Conservation (phyloP, 2,888 invertebrate genomes). For the Ichneumoninae sp. region DNA sequence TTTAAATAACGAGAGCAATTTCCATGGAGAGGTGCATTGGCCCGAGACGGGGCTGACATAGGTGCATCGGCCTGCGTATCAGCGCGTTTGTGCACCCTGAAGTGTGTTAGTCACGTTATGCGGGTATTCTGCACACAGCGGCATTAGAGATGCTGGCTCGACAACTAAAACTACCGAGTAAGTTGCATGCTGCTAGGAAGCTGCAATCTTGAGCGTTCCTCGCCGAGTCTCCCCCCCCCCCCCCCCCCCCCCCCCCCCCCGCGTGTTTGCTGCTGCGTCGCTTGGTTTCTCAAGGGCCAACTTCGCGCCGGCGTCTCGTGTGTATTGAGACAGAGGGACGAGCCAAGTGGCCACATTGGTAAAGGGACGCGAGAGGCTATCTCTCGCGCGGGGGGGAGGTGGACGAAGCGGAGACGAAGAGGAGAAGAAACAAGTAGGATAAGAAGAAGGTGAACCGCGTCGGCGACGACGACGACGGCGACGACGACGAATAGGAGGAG, state of each 20-base stretch:
- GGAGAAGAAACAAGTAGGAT: slow-evolving; percentile 57
- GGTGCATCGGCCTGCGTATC: slow-evolving; percentile 76
- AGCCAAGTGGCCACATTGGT: slow-evolving; percentile 28
- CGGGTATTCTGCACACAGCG: neutral
- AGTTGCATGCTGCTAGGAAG: slow-evolving; percentile 24
- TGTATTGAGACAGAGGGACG: slow-evolving; percentile 29
- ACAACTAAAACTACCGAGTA: neutral
- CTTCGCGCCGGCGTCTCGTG: slow-evolving; percentile 12
- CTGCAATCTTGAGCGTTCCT: slow-evolving; percentile 20
- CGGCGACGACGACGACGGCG: slow-evolving; percentile 45
- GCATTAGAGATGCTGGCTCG: slow-evolving; percentile 25
- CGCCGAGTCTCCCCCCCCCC: slow-evolving; percentile 20
- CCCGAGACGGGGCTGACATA: slow-evolving; percentile 63
- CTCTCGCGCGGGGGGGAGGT: slow-evolving; percentile 39
- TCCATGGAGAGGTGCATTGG: slow-evolving; percentile 70
- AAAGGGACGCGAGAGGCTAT: slow-evolving; percentile 32
- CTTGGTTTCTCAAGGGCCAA: slow-evolving; percentile 34
- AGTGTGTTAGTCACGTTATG: slow-evolving; percentile 69
- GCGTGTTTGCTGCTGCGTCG: slow-evolving; percentile 29
- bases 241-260: slow-evolving; percentile 18
- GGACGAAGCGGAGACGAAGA: slow-evolving; percentile 56
- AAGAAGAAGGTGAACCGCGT: slow-evolving; percentile 54
- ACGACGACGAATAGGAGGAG: slow-evolving; percentile 48
- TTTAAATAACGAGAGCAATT: neutral
- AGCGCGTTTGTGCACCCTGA: slow-evolving; percentile 40